Percentiles rank a stretch among this genome's conserved stretches.
Evolutionary conservation across 1,140 invertebrate species (phyloP).

Genomic region (Thereuonema tuberculata): DNA sequence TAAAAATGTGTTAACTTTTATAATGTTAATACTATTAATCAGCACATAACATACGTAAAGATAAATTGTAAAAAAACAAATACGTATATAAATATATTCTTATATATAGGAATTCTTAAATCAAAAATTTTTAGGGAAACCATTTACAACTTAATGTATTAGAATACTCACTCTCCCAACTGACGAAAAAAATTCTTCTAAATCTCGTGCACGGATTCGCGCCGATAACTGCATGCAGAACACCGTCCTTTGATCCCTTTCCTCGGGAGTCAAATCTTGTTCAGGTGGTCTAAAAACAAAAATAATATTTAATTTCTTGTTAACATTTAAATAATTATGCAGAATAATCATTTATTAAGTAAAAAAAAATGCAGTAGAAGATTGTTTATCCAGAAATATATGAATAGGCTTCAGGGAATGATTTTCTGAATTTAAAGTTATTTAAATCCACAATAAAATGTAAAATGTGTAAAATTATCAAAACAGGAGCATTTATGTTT

Average conservation of each 20-base stretch:
- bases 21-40: neutral
- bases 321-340: neutral
- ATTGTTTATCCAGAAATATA: neutral
- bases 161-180: slow-evolving; percentile 73
- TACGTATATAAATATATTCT: neutral
- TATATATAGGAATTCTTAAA: neutral
- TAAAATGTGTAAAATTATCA: neutral
- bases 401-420: neutral
- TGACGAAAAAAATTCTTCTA: slow-evolving; percentile 98
- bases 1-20: neutral
- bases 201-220: slow-evolving; percentile 80
- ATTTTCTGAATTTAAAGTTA: neutral
- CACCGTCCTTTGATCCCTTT: slow-evolving; percentile 92
- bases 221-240: slow-evolving; percentile 97
- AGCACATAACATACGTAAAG: neutral
- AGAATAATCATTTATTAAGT: neutral
- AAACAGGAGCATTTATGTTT: neutral
- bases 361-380: neutral
- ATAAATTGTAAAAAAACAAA: neutral
- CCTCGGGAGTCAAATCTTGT: slow-evolving; percentile 84
- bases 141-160: neutral
- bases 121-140: neutral
- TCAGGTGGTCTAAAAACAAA: slow-evolving; percentile 15
- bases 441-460: neutral
- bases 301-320: neutral